Conservation (phyloP, 2,888 invertebrate genomes). For the Drosophila antonietae region DNA sequence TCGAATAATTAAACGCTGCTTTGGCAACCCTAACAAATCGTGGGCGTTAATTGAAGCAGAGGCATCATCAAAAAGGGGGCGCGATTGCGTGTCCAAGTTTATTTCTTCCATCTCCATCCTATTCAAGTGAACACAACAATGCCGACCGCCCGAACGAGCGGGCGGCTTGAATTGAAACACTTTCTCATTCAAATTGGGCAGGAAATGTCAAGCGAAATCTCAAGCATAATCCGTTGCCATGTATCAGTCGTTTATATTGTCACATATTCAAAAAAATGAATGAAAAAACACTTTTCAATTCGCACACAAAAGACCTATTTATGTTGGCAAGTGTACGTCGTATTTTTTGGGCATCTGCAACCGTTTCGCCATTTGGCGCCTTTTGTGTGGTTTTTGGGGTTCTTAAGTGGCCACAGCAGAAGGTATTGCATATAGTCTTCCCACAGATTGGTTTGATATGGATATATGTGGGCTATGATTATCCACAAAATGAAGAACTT, state of each 20-base stretch:
- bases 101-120: constrained; percentile 3
- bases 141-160: constrained; percentile 28
- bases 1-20: constrained; percentile 43
- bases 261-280: constrained; percentile 62
- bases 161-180: constrained; percentile 38
- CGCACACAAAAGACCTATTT: constrained; percentile 67
- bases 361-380: constrained; percentile 55
- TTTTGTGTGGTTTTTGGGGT: constrained; percentile 52
- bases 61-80: constrained; percentile 56
- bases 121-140: constrained; percentile 46
- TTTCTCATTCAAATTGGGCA: constrained; percentile 51
- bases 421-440: constrained; percentile 37
- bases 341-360: constrained; percentile 61
- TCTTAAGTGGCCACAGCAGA: constrained; percentile 54
- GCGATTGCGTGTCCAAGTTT: constrained; percentile 51
- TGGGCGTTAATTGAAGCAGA: constrained; percentile 58
- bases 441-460: constrained; percentile 8
- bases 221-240: constrained; percentile 67
- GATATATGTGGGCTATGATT: constrained; percentile 29
- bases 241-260: constrained; percentile 59
- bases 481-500: constrained; percentile 35
- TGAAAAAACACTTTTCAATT: constrained; percentile 65
- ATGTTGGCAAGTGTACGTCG: constrained; percentile 23
- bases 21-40: constrained; percentile 69
- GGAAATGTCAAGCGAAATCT: constrained; percentile 65